These are phyloP conservation scores for Coccyzus lansbergi DNA, from an alignment of 2,797 vertebrate species.

Conservation along the genomic window DNA sequence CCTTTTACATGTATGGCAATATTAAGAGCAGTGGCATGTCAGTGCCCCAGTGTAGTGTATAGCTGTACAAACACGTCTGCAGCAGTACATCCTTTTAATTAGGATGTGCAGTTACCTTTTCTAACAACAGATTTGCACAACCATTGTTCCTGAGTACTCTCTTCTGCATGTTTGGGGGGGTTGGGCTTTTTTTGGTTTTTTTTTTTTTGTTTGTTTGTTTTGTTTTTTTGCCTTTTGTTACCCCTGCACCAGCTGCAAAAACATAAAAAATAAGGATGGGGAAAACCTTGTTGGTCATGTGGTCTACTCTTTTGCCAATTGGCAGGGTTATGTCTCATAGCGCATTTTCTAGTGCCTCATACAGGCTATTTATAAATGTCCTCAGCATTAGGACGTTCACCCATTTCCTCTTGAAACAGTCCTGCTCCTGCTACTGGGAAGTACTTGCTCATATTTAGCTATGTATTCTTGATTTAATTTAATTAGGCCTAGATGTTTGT, in stretches of 20 bases:
- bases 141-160: accelerated
- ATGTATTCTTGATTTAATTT: not conserved
- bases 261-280: not conserved
- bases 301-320: not conserved
- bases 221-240: not conserved
- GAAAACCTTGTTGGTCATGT: not conserved
- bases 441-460: not conserved
- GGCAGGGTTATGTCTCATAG: slow-evolving; percentile 25
- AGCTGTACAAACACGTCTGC: not conserved
- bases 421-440: not conserved
- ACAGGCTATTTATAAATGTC: slow-evolving; percentile 29
- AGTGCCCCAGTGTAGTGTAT: not conserved
- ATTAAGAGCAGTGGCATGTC: not conserved
- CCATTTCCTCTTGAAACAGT: not conserved
- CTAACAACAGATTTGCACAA: not conserved
- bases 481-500: not conserved
- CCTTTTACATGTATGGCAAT: accelerated
- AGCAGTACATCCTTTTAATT: not conserved
- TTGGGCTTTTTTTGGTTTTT: too few species aligned
- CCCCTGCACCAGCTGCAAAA: not conserved
- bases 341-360: slow-evolving; percentile 2
- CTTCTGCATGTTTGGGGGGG: not conserved
- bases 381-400: not conserved
- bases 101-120: not conserved
- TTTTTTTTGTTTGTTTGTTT: too few species aligned